These are phyloP conservation scores for Lingula anatina DNA, from an alignment of 2,888 invertebrate genomes.

Conservation along the genomic window DNA sequence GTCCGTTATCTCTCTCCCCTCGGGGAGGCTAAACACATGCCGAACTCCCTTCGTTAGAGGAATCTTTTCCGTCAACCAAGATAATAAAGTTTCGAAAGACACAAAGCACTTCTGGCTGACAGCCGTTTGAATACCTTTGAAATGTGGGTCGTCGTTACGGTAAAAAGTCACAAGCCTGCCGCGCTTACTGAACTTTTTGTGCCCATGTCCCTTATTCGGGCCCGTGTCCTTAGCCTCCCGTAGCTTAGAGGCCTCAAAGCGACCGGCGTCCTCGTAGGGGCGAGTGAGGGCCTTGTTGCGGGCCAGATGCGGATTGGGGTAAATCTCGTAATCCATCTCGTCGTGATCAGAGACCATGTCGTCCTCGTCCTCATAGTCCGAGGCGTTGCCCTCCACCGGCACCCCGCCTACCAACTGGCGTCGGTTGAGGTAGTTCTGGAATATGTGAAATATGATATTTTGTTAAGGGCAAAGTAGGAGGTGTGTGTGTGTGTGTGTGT, in stretches of 20 bases:
- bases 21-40: slow-evolving; percentile 81
- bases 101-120: slow-evolving; percentile 84
- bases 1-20: slow-evolving; percentile 74
- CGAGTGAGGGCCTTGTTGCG: too few species aligned
- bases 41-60: slow-evolving; percentile 83
- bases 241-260: not conserved
- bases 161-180: slow-evolving; percentile 72
- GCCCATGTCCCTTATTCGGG: not conserved
- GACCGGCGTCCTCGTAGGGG: not conserved
- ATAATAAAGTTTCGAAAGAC: slow-evolving; percentile 77
- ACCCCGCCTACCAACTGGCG: too few species aligned
- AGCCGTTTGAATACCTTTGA: slow-evolving; percentile 80
- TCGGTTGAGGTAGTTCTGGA: too few species aligned
- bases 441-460: too few species aligned
- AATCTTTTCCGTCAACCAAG: slow-evolving; percentile 80
- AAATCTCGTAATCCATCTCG: slow-evolving; percentile 2
- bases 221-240: not conserved
- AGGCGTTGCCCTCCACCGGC: too few species aligned
- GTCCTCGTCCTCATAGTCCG: slow-evolving; percentile 1
- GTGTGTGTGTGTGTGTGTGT: too few species aligned
- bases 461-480: too few species aligned
- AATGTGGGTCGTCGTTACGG: slow-evolving; percentile 89
- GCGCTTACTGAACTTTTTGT: slow-evolving; percentile 1
- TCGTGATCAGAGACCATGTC: not conserved
- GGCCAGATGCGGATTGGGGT: not conserved